A percentile compares a stretch with the other conserved stretches of the same genome.
These are phyloP conservation scores for Arnoldichthys spilopterus DNA, from an alignment of 2,797 vertebrate genomes.

Conservation along the genomic window DNA sequence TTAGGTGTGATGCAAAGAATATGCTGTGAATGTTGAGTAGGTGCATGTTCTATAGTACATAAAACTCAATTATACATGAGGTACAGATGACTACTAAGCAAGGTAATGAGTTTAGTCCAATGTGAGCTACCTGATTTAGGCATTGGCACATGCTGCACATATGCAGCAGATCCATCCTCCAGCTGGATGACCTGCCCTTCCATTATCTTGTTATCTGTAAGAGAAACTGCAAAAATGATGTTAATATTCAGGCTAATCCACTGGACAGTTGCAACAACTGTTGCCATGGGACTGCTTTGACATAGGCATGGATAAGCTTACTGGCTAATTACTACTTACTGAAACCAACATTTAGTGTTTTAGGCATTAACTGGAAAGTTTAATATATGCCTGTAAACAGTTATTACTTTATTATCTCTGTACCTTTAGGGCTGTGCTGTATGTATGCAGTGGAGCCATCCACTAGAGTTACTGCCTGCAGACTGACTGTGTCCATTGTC, in stretches of 20 bases:
- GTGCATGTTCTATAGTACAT: background rate
- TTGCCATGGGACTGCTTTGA: background rate
- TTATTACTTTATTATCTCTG: background rate
- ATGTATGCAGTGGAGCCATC: constrained; percentile 98
- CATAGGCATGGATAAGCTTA: background rate
- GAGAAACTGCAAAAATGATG: constrained; percentile 54
- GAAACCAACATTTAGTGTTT: background rate
- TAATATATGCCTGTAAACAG: background rate
- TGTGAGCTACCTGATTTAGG: constrained; percentile 85
- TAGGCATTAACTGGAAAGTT: background rate
- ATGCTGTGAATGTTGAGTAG: background rate
- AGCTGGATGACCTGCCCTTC: constrained; percentile 98
- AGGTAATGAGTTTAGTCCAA: background rate
- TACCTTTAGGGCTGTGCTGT: constrained; percentile 95
- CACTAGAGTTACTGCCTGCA: constrained; percentile 96
- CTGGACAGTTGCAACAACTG: background rate
- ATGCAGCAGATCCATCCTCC: constrained; percentile 96
- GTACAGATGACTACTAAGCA: background rate
- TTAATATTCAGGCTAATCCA: background rate
- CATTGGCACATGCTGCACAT: constrained; percentile 94
- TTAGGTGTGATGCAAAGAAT: background rate
- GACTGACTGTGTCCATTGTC: constrained; percentile 94
- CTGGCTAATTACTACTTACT: background rate
- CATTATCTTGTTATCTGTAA: constrained; percentile 93
- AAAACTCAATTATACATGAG: background rate